phyloP scores from a whole-genome alignment of 2,888 invertebrate genomes.

The Colostygia pectinataria region DNA sequence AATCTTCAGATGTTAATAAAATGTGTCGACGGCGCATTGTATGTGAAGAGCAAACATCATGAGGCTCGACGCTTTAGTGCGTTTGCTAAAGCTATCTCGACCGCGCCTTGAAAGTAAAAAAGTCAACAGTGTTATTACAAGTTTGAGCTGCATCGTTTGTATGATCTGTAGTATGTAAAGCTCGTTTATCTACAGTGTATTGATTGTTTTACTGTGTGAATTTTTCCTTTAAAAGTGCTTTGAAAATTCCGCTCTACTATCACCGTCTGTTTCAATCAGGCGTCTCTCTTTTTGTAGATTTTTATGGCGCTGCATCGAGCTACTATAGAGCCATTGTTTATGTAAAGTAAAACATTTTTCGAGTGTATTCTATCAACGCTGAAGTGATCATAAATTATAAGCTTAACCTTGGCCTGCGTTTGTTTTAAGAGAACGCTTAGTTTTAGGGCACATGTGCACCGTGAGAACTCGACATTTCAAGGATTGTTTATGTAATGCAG shows the following conservation, averaged over 20 bases:
- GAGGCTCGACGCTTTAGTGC: constrained; percentile 55
- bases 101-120: constrained; percentile 67
- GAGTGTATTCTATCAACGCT: constrained; percentile 62
- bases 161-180: constrained; percentile 6
- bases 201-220: constrained; percentile 32
- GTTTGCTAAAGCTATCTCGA: constrained; percentile 77
- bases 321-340: constrained; percentile 58
- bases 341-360: constrained; percentile 58
- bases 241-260: constrained; percentile 46
- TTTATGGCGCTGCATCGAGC: constrained; percentile 32
- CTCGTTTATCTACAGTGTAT: constrained; percentile 30
- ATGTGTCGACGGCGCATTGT: constrained; percentile 59
- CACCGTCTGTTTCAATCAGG: constrained; percentile 45
- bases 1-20: constrained; percentile 60
- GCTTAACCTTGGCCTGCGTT: constrained; percentile 74
- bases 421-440: constrained; percentile 70
- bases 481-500: constrained; percentile 9
- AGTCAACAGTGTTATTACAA: constrained; percentile 70
- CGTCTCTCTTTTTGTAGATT: constrained; percentile 33
- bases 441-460: constrained; percentile 65
- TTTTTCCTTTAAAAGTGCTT: constrained; percentile 36
- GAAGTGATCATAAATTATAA: constrained; percentile 79
- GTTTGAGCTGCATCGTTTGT: constrained; percentile 55
- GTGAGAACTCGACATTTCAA: constrained; percentile 65
- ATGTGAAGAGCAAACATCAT: constrained; percentile 74